Percentiles rank a stretch among this genome's conserved stretches.
Evolutionary conservation across 2,113 vertebrate species (phyloP).

Genomic region (Seriola dumerili): DNA sequence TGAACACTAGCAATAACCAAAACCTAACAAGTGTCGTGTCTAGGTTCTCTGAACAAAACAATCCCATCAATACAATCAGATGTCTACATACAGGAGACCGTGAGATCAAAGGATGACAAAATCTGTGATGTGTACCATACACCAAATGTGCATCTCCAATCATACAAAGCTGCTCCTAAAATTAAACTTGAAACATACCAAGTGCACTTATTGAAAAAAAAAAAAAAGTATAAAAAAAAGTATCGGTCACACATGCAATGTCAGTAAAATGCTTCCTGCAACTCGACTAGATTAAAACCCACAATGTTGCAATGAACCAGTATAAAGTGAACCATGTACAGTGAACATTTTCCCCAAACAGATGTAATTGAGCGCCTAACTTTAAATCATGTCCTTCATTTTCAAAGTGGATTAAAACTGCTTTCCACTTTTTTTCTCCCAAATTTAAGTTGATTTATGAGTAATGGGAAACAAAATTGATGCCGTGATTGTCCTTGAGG

Average conservation of each 20-base stretch:
- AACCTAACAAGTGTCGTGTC: conserved; percentile 43
- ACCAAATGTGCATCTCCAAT: conserved; percentile 34
- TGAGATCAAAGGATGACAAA: conserved; percentile 20
- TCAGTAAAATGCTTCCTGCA: conserved; percentile 45
- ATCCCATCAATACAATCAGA: conserved; percentile 20
- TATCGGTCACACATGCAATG: not conserved
- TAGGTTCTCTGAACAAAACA: conserved; percentile 57
- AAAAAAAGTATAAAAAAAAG: conserved; percentile 23
- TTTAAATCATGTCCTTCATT: conserved; percentile 50
- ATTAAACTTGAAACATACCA: conserved; percentile 14
- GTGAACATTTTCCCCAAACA: conserved; percentile 33
- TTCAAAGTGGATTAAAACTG: conserved; percentile 44
- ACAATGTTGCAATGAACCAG: conserved; percentile 10
- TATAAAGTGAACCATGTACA: conserved; percentile 42
- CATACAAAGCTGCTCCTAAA: conserved; percentile 5
- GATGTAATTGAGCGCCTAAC: conserved; percentile 19
- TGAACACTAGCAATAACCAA: conserved; percentile 15
- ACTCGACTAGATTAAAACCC: conserved; percentile 30
- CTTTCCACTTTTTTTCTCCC: not conserved
- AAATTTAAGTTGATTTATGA: conserved; percentile 43
- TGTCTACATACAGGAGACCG: conserved; percentile 23
- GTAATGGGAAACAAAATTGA: conserved; percentile 42
- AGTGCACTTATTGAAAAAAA: conserved; percentile 24
- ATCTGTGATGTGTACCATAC: conserved; percentile 32
- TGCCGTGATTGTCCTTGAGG: conserved; percentile 57